phyloP scores from a whole-genome alignment of 2,113 vertebrate species.

The Stegastes partitus region DNA sequence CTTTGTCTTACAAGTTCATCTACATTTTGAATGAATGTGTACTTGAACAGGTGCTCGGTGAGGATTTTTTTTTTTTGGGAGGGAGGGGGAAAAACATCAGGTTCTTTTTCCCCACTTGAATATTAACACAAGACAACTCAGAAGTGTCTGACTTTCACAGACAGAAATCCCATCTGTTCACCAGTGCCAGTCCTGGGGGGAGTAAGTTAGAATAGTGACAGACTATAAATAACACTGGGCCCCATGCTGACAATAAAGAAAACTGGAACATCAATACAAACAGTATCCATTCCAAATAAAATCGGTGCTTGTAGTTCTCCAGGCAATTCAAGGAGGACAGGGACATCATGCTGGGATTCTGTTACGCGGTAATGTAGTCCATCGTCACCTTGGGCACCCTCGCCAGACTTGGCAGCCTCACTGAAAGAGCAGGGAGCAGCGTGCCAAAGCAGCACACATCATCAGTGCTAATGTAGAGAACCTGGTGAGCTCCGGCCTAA shows the following conservation, averaged over 20 bases:
- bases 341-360: slow-evolving; percentile 50
- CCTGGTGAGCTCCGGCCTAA: neutral
- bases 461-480: slow-evolving; percentile 13
- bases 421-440: slow-evolving; percentile 22
- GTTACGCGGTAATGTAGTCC: slow-evolving; percentile 45
- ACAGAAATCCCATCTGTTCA: slow-evolving; percentile 60
- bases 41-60: neutral
- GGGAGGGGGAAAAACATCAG: neutral
- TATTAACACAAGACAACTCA: slow-evolving; percentile 1
- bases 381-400: slow-evolving; percentile 47
- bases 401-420: slow-evolving; percentile 53
- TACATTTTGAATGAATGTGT: neutral
- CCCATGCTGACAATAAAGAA: slow-evolving; percentile 49
- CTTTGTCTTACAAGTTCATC: neutral
- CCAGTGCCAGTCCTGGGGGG: slow-evolving; percentile 39
- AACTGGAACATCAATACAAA: slow-evolving; percentile 59
- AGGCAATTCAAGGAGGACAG: slow-evolving; percentile 43
- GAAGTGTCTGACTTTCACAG: slow-evolving; percentile 51
- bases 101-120: neutral
- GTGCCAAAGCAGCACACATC: slow-evolving; percentile 15
- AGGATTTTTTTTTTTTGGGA: neutral
- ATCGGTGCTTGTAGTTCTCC: slow-evolving; percentile 23
- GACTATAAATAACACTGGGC: slow-evolving; percentile 55
- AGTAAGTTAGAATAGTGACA: slow-evolving; percentile 36
- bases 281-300: slow-evolving; percentile 47